Percentiles rank a stretch among this genome's conserved stretches.
Conservation (phyloP, 2,113 vertebrate species). For the Megalops atlanticus region DNA sequence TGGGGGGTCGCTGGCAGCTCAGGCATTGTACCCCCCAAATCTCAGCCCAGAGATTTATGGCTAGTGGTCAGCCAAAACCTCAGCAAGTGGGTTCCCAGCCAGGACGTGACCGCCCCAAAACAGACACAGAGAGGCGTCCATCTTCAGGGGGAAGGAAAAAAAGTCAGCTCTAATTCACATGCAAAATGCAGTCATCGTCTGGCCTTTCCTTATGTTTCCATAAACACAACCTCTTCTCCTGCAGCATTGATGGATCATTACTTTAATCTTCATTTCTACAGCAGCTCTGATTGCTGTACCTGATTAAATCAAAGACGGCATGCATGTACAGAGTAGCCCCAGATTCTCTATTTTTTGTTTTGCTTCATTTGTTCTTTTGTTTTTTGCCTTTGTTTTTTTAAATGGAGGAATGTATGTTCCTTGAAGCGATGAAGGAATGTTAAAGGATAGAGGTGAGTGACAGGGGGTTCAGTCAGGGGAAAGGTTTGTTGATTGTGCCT, state of each 20-base stretch:
- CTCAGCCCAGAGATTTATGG: constrained; percentile 69
- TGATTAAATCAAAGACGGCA: constrained; percentile 28
- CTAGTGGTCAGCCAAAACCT: constrained; percentile 79
- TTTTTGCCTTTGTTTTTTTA: not conserved
- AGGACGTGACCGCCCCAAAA: constrained; percentile 11
- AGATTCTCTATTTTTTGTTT: not conserved
- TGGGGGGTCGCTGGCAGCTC: constrained; percentile 39
- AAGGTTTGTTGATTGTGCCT: not conserved
- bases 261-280: constrained; percentile 4
- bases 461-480: not conserved
- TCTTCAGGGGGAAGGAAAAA: constrained; percentile 49
- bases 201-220: constrained; percentile 50
- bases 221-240: constrained; percentile 36
- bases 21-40: constrained; percentile 59
- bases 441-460: not conserved
- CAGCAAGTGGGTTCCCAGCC: constrained; percentile 44
- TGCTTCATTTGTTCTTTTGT: not conserved
- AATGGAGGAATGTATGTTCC: not conserved
- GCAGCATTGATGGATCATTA: not conserved
- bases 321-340: not conserved
- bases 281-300: constrained; percentile 22
- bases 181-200: constrained; percentile 64
- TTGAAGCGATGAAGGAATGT: too few relatives aligned
- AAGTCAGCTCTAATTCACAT: constrained; percentile 66
- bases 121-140: constrained; percentile 14